Evolutionary conservation across 1,140 invertebrate genomes (phyloP).

Genomic region (Orchesella cincta): DNA sequence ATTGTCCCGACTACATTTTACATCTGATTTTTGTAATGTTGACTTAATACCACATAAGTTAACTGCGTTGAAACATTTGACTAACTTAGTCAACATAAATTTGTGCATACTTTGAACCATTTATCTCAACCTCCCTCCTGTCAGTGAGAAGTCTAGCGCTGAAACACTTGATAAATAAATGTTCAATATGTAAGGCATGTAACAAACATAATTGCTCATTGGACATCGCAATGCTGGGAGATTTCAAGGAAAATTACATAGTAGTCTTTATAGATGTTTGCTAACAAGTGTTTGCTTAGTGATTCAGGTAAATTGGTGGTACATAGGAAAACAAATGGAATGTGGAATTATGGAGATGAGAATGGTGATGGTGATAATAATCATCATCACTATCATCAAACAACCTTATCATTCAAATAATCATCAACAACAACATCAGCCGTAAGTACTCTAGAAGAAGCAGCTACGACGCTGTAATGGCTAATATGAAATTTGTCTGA

Average conservation of each 20-base stretch:
- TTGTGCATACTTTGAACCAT: too few species aligned
- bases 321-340: background rate
- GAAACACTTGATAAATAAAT: too few species aligned
- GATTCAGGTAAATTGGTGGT: background rate
- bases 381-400: constrained; percentile 22
- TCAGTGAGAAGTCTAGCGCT: too few species aligned
- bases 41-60: too few species aligned
- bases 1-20: too few species aligned
- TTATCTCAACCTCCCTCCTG: too few species aligned
- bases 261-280: background rate
- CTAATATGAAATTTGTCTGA: background rate
- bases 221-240: background rate
- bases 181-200: background rate
- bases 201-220: constrained; percentile 5
- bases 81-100: too few species aligned
- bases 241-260: constrained; percentile 1
- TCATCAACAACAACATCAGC: background rate
- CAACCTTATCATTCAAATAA: constrained; percentile 20
- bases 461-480: background rate
- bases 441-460: too few species aligned
- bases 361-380: constrained; percentile 9
- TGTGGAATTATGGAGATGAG: constrained; percentile 13
- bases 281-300: constrained; percentile 9
- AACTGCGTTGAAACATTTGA: too few species aligned
- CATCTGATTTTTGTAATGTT: too few species aligned